Base-by-base conservation (phyloP, 2,888 invertebrate species). In the Pachliopta kotzebuea region DNA sequence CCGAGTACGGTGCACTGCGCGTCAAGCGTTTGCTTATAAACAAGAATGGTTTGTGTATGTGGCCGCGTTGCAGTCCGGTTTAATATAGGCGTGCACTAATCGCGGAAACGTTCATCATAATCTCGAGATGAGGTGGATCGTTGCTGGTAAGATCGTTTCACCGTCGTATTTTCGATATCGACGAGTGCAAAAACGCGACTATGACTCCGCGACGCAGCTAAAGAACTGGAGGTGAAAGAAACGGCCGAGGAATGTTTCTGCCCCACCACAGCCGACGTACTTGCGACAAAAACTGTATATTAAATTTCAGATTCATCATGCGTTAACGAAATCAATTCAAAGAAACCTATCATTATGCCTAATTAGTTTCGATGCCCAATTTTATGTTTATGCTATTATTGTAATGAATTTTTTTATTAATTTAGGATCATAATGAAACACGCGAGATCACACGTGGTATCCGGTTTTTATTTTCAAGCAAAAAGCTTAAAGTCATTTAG, bases 1-100 rank as follows among this genome's bases (percentile, higher is more conserved):
- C 69, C 68, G 58, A 53, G 63, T 78, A 84, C 76, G 78, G 83
- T 80, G 72, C 79, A 73, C 74, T 68, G 73, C 67, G 77, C 77
- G 76, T 72, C 72, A 75, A 69, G 72, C 77, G 77, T 76, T 78
- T 78, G 83, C 79, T 84, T 88, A 85, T 84, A 88, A 87, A 88
- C 86, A 85, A 83, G 74, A 72, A 73, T 74, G 70, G 77, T 72
- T 80, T 76, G 75, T 77, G 71, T 80, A 70, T 67, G 73, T 71
- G 68, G 70, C 73, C 61, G 68, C 68, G 71, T 69, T 74, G 71
- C 71, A 71, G 73, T 73, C 71, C 72, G 75, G 78, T 76, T 77
- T 74, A 76, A 74, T 45, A 45, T 45, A 60, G 64, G 4, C 52
- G 74, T 73, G 73, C 71, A 74, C 75, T 77, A 78, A 81, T 78